Evolutionary conservation across 1,140 invertebrate genomes (phyloP), one percentile per base, ranked within the genome.

Genomic region (Teleogryllus occipitalis): DNA sequence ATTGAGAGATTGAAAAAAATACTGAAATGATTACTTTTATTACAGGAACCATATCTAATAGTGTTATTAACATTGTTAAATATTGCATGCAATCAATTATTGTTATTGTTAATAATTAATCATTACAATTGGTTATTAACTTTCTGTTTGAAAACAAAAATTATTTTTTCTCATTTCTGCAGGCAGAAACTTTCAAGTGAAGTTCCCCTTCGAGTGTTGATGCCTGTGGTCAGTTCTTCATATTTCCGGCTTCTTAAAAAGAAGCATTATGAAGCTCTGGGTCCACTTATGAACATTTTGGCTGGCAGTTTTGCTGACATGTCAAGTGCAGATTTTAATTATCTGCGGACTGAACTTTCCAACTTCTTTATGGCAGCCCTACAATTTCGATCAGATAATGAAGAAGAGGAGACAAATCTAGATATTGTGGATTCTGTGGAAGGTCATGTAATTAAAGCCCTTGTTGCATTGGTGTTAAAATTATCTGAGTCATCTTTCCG

Each of bases 401-500:
- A 83, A 81, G 82, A 84, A 22, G 83, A 83, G 8, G 8, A 7
- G 0, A 47, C 76, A 7, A 18, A 6, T 22, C 47, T n/a, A 21
- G 79, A 85, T 7, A 83, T 86, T 46, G 83, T 90, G 0, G 81
- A 84, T n/a, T 74, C 82, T 3, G 87, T 93, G 0, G 96, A 98
- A 87, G 88, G 89, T 18, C 87, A 90, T 83, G 89, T 95, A 0
- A 90, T 95, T 0, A 90, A 93, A 78, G 90, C 94, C 0, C 85
- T 97, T 27, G 91, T 93, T 7, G 87, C 90, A 65, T 89, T 97
- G 79, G 91, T 97, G 27, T 86, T 98, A 8, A 97, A 97, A 85
- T 85, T 98, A 21, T 97, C 95, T 14, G 97, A 98, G 85, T 90
- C 91, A 1, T 92, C 91, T 22, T 98, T 98, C 85, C 90, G 93